These are phyloP conservation scores for Aricia agestis DNA, from an alignment of 1,140 invertebrate species.

Conservation along the genomic window DNA sequence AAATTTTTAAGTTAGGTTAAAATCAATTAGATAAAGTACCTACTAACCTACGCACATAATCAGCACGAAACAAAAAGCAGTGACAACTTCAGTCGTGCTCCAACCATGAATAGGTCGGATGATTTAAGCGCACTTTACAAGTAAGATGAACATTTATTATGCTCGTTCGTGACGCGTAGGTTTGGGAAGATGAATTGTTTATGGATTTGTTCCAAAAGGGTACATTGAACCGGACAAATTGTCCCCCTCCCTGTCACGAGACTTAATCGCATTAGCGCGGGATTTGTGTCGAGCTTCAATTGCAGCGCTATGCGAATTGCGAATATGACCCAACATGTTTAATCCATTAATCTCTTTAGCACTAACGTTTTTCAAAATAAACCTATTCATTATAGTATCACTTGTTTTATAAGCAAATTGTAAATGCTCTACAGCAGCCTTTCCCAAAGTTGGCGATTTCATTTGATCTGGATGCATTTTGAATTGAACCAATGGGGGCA, in stretches of 20 bases:
- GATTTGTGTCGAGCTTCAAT: constrained; percentile 44
- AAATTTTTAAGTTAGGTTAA: too few relatives aligned
- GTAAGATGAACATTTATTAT: constrained; percentile 49
- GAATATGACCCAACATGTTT: constrained; percentile 10
- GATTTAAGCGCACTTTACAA: constrained; percentile 31
- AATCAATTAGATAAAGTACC: too few relatives aligned
- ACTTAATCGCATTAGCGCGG: constrained; percentile 55
- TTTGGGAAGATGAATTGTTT: constrained; percentile 54
- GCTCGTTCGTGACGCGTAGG: constrained; percentile 40
- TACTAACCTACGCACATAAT: too few relatives aligned
- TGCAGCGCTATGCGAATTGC: constrained; percentile 23
- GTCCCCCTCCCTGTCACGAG: constrained; percentile 46
- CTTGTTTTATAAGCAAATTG: neutral
- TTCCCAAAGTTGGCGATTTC: too few relatives aligned
- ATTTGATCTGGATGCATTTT: too few relatives aligned
- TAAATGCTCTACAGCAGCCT: too few relatives aligned
- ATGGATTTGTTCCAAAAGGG: constrained; percentile 46
- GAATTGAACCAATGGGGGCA: too few relatives aligned
- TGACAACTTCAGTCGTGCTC: neutral
- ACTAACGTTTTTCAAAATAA: neutral
- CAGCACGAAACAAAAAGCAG: too few relatives aligned
- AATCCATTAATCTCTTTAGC: neutral
- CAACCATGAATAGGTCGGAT: neutral
- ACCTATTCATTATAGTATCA: neutral
- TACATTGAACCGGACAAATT: constrained; percentile 64